Evolutionary conservation across 2,888 invertebrate genomes (phyloP), one percentile per base, ranked within the genome.

Genomic region (Halictus quadricinctus): DNA sequence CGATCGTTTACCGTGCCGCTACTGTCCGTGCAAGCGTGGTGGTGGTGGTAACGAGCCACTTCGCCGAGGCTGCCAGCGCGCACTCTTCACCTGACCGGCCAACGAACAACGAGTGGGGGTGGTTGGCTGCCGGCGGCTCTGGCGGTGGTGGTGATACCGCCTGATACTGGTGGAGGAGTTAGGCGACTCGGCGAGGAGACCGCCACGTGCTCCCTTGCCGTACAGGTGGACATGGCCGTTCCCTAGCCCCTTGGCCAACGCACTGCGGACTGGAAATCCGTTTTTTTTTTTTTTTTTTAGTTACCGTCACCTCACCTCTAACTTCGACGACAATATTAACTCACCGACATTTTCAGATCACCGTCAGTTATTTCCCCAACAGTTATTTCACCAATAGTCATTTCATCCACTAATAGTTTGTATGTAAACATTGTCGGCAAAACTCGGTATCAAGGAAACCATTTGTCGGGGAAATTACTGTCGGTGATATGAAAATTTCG

Each of bases 71-170:
- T 60, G 80, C 72, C 81, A 84, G 70, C 87, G 86, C 76, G 81
- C 89, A 77, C 83, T 83, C 86, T 80, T 82, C 81, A 50, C 41
- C 64, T 66, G 79, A 54, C 58, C 79, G 88, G 89, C 81, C 83
- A 77, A 77, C 81, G 81, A 87, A 86, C 85, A 85, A 83, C 80
- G 83, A 76, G 80, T 81, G 81, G 83, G 78, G 85, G 80, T 87
- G 81, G 83, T 41, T 69, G 41, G 4, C 1, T 64, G 76, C 76
- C 76, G 74, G 72, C 29, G 76, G 64, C 58, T 15, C 58, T 21
- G 79, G 82, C 54, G 76, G 80, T 79, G 83, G 72, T 70, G 80
- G 85, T n/a, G 54, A 54, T 54, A 54, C 72, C 60, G 18, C 54
- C 6, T 15, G 25, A 60, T 60, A 60, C 6, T 25, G 50, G 82